Evolutionary conservation across 2,113 vertebrate genomes (phyloP), one percentile per base, ranked within the genome.

Genomic region (Paratilapia polleni): DNA sequence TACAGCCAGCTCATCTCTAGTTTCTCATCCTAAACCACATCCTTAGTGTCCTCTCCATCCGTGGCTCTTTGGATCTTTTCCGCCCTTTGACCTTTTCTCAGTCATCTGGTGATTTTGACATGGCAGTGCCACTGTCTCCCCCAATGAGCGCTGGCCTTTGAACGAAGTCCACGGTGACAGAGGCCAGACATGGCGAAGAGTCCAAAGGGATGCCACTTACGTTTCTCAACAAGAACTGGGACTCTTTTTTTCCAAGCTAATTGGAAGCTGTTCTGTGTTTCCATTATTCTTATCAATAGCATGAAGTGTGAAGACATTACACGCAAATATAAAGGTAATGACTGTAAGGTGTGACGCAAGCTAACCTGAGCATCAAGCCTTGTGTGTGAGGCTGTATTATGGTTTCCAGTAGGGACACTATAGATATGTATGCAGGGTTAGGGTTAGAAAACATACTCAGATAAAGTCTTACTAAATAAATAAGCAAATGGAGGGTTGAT

Each of bases 71-170:
- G 78, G 83, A 86, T 89, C 77, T 80, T 77, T 80, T 63, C 81
- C 56, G 74, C 79, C 84, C 90, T 88, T 74, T 93, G 86, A 87
- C 93, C 89, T 91, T 93, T 95, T 95, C 93, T 93, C 94, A 87
- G 81, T 75, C 15, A 28, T 74, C 81, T 95, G 94, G 70, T 87
- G 86, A 88, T 93, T 95, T 91, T 95, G 87, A 93, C 94, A 92
- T 36, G 83, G 59, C 77, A 2, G 20, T 93, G 94, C 84, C 68
- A 91, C 93, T 92, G 88, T 91, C 91, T 93, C 82, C 60, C 66
- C 36, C 8, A 19, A 73, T 88, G 91, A 91, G 88, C 91, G 82
- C 75, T 6, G 78, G 61, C 85, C 92, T 94, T 95, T 94, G 92
- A 95, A 92, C 86, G 89, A 80, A 83, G 80, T 63, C 38, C 68